Evolutionary conservation across 2,888 invertebrate species (phyloP), one percentile per base, ranked within the genome.

Genomic region (Theodoxus fluviatilis): DNA sequence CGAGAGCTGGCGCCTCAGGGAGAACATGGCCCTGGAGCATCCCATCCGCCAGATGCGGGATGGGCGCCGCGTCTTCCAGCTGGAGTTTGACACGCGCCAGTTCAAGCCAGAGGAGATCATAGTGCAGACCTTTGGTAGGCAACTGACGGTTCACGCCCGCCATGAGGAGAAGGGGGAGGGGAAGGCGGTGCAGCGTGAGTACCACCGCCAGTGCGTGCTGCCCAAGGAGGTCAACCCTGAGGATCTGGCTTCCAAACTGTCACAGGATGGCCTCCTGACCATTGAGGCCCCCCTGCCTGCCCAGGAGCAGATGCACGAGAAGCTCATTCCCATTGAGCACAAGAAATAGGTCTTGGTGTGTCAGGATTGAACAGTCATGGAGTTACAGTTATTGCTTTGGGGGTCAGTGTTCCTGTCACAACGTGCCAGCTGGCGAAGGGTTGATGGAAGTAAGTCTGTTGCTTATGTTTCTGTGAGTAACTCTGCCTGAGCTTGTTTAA

Each of bases 131-230:
- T 95, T 97, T 80, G 98, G 98, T 90, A 97, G 97, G 90, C 95
- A 96, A 91, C 91, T 98, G 7, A 76, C 76, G 0, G 96, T 97
- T 67, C 95, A 97, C 87, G 98, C 98, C 74, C 96, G 96, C 89
- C 98, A 98, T 89, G 97, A 98, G 89, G 98, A 98, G 89, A 97
- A 97, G 89, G 92, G 94, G 67, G 95, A 96, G 89, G 95, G 94
- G 85, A 95, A 96, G 90, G 95, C 95, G 57, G 95, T 97, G 74
- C 98, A 96, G 91, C 92, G 97, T 89, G 98, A 98, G 89, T 98
- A 98, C 92, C 97, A 97, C 89, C 92, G 96, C 79, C 97, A 97
- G 89, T 98, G 98, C 90, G 90, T 97, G 87, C 90, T 98, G 87
- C 98, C 98, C 6, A 94, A 96, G 88, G 97, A 97, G 81, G 96